phyloP scores from a whole-genome alignment of 2,797 vertebrate species.

The Acanthiza pusilla region DNA sequence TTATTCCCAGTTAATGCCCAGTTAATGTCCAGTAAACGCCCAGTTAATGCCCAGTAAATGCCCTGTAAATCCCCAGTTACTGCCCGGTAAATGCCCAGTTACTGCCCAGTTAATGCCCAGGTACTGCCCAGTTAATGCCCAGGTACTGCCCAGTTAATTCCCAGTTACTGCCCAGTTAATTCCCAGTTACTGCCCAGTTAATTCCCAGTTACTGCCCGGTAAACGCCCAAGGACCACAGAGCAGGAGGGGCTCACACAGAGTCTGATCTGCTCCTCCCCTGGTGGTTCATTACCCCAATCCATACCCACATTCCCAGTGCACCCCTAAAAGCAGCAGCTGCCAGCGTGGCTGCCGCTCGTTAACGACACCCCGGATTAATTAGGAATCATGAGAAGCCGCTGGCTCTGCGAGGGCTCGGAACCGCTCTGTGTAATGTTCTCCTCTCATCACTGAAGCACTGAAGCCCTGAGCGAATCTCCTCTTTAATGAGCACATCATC shows the following conservation, averaged over 20 bases:
- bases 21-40: no score
- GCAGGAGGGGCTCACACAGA: not conserved
- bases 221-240: not conserved
- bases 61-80: no score
- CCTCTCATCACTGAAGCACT: not conserved
- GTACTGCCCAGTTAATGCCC: no score
- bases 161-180: no score
- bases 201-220: no score
- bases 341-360: not conserved
- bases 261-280: not conserved
- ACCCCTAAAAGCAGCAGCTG: not conserved
- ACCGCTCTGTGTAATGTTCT: not conserved
- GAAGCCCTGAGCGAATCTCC: not conserved
- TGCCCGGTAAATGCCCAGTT: no score
- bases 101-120: no score
- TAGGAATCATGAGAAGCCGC: not conserved
- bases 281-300: not conserved
- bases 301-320: not conserved
- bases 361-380: not conserved
- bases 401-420: not conserved
- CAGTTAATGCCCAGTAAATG: no score
- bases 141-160: no score
- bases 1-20: no score
- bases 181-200: no score
- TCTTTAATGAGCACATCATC: constrained; percentile 2